These are phyloP conservation scores for Apistogramma diplotaenia DNA, from an alignment of 2,113 vertebrate species.

Conservation along the genomic window DNA sequence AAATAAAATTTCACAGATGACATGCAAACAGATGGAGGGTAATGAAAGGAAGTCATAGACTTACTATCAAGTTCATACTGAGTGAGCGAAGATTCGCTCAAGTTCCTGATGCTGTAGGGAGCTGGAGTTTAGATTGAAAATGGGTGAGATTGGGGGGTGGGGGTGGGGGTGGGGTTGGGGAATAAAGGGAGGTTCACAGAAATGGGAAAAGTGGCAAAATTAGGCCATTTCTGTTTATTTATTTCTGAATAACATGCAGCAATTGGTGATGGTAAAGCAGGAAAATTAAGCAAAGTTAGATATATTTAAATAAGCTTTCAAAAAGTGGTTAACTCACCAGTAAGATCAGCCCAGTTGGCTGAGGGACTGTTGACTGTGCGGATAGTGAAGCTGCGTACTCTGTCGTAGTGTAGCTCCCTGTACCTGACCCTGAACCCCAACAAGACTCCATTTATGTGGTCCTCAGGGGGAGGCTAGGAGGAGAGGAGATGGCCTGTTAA, in stretches of 20 bases:
- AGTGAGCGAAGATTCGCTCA: slow-evolving; percentile 91
- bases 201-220: not conserved
- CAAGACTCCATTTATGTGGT: slow-evolving; percentile 93
- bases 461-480: slow-evolving; percentile 86
- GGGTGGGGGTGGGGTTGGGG: too few species aligned
- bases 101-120: slow-evolving; percentile 86
- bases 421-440: slow-evolving; percentile 92
- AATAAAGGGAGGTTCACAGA: not conserved
- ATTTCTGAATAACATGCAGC: not conserved
- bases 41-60: slow-evolving; percentile 58
- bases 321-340: slow-evolving; percentile 78
- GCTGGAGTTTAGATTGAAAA: slow-evolving; percentile 71
- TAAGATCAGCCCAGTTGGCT: slow-evolving; percentile 86
- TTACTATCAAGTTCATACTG: slow-evolving; percentile 98
- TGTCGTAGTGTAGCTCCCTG: slow-evolving; percentile 86
- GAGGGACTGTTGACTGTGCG: slow-evolving; percentile 78
- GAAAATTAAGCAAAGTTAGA: not conserved
- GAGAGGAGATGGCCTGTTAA: not conserved
- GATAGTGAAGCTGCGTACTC: slow-evolving; percentile 81
- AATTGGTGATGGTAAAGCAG: not conserved
- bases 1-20: slow-evolving; percentile 8
- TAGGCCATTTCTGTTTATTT: not conserved
- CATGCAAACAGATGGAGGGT: slow-evolving; percentile 19
- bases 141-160: not conserved
- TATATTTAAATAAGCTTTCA: not conserved